These are phyloP conservation scores for Hystrix cristata DNA, from an alignment of 2,113 vertebrate genomes.

Conservation along the genomic window DNA sequence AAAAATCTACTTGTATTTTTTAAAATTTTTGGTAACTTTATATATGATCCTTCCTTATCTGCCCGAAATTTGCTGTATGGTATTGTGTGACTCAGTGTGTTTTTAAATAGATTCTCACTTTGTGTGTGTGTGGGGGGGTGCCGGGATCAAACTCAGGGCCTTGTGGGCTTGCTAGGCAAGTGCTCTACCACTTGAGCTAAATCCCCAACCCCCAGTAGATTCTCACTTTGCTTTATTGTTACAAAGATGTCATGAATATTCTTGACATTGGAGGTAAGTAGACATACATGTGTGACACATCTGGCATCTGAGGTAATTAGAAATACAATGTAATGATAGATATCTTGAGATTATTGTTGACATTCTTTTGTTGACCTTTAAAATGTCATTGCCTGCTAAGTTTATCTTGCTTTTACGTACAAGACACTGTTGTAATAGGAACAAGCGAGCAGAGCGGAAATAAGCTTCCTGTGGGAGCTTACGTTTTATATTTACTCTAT, in stretches of 20 bases:
- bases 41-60: conserved; percentile 5
- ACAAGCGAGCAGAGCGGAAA: not conserved
- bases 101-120: conserved; percentile 6
- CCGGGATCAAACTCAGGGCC: too few relatives aligned
- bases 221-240: not conserved
- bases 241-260: not conserved
- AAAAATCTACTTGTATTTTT: not conserved
- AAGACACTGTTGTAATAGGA: not conserved
- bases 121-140: not conserved
- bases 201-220: not conserved
- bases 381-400: not conserved
- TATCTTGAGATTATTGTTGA: not conserved
- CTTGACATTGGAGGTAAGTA: not conserved
- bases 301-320: not conserved
- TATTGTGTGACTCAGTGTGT: not conserved
- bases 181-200: too few relatives aligned
- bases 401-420: conserved; percentile 41
- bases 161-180: too few relatives aligned
- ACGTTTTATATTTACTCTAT: conserved; percentile 29
- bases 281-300: not conserved
- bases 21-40: not conserved
- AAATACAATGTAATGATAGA: not conserved
- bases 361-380: not conserved
- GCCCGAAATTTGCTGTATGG: not conserved
- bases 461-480: not conserved